Evolutionary conservation across 1,140 invertebrate genomes (phyloP).

Genomic region (Drosophila triauraria): DNA sequence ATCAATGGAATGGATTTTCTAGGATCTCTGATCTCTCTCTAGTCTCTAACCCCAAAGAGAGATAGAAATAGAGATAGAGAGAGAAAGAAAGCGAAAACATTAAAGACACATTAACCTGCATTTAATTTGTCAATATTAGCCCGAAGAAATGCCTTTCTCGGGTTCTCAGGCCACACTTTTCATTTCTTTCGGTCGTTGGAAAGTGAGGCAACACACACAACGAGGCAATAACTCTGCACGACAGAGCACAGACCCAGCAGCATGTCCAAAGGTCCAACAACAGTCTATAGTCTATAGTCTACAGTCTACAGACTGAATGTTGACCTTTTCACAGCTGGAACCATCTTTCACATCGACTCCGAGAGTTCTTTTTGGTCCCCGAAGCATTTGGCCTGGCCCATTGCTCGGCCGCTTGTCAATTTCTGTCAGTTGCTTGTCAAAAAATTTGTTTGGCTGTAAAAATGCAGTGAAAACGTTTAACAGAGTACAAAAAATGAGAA

Average conservation of each 20-base stretch:
- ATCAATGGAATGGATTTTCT: slow-evolving; percentile 24
- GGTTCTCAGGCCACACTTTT: slow-evolving; percentile 79
- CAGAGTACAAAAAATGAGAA: slow-evolving; percentile 37
- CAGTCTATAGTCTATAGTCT: slow-evolving; percentile 2
- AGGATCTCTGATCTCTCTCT: slow-evolving; percentile 1
- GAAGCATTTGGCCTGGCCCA: slow-evolving; percentile 54
- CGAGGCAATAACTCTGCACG: slow-evolving; percentile 65
- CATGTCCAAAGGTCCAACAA: slow-evolving; percentile 16
- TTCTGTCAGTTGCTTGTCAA: slow-evolving; percentile 83
- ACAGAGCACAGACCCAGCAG: slow-evolving; percentile 59
- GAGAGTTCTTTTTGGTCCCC: slow-evolving; percentile 55
- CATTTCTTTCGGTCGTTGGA: slow-evolving; percentile 69
- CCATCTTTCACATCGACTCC: slow-evolving; percentile 67
- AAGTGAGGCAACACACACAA: slow-evolving; percentile 65
- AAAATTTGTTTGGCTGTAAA: slow-evolving; percentile 79
- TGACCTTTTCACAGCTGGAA: slow-evolving; percentile 82
- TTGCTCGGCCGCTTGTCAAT: slow-evolving; percentile 79
- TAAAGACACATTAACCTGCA: slow-evolving; percentile 79
- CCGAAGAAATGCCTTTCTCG: slow-evolving; percentile 46
- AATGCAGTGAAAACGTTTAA: slow-evolving; percentile 74
- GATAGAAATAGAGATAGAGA: neutral
- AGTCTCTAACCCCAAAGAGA: neutral
- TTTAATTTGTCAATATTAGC: slow-evolving; percentile 83
- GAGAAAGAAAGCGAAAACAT: slow-evolving; percentile 39
- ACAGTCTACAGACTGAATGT: slow-evolving; percentile 53